These are phyloP conservation scores for Xenops minutus DNA, from an alignment of 2,797 vertebrate species.

Conservation along the genomic window DNA sequence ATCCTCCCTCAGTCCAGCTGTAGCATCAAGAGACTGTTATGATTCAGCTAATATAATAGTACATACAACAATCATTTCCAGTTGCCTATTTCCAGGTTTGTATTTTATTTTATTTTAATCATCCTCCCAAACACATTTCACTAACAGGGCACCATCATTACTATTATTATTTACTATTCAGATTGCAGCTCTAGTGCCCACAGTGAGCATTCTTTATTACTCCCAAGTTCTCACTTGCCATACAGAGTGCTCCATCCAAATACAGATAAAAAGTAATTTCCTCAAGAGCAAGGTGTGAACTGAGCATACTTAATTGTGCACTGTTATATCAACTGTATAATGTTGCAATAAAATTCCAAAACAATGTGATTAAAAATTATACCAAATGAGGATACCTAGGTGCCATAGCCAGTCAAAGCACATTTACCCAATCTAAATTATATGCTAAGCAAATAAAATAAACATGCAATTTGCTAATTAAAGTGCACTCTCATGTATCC, in stretches of 20 bases:
- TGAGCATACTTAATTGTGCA: conserved; percentile 70
- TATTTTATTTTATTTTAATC: not conserved
- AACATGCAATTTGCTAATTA: conserved; percentile 78
- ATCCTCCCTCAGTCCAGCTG: not conserved
- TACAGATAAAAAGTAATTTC: conserved; percentile 65
- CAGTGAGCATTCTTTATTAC: conserved; percentile 34
- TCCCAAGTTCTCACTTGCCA: conserved; percentile 53
- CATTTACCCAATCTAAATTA: conserved; percentile 74
- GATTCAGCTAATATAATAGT: not conserved
- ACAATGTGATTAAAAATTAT: conserved; percentile 79
- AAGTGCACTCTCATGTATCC: conserved; percentile 71
- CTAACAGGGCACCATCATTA: conserved; percentile 44
- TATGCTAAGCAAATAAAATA: conserved; percentile 75
- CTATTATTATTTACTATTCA: conserved; percentile 66
- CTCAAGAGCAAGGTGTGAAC: conserved; percentile 70
- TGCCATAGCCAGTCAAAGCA: conserved; percentile 68
- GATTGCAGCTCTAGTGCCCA: conserved; percentile 27
- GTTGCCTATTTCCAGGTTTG: not conserved
- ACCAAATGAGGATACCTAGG: conserved; percentile 67
- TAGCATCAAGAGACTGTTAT: not conserved
- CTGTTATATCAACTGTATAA: conserved; percentile 67
- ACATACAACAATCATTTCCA: not conserved
- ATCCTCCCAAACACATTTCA: conserved; percentile 17
- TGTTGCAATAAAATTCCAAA: conserved; percentile 76
- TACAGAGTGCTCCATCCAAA: conserved; percentile 40